Percentiles rank a stretch among this genome's conserved stretches.
Conservation (phyloP, 2,888 invertebrate genomes). For the Pedicia rivosa region DNA sequence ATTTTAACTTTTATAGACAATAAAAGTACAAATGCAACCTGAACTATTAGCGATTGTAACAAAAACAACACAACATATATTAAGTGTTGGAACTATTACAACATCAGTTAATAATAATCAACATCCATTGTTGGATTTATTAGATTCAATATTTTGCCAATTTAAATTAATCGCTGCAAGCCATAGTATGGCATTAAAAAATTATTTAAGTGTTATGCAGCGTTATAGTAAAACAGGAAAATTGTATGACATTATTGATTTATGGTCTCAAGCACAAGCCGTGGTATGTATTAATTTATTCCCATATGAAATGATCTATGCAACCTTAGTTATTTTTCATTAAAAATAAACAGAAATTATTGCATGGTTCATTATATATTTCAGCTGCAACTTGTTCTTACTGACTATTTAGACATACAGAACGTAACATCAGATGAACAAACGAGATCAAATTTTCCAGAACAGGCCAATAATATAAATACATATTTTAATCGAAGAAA, state of each 20-base stretch:
- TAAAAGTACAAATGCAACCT: conserved; percentile 68
- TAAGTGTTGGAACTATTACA: conserved; percentile 37
- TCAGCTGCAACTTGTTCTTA: conserved; percentile 68
- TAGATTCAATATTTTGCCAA: conserved; percentile 63
- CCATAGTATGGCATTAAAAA: conserved; percentile 52
- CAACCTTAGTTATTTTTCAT: conserved; percentile 7
- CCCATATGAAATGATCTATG: neutral
- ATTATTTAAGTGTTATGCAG: conserved; percentile 43
- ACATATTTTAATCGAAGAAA: conserved; percentile 29
- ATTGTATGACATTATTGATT: conserved; percentile 57
- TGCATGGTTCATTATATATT: too few relatives aligned
- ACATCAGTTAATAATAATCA: conserved; percentile 19
- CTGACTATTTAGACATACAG: conserved; percentile 77
- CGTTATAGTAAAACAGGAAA: conserved; percentile 37
- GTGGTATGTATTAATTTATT: conserved; percentile 43
- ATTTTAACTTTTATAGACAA: conserved; percentile 36
- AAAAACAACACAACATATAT: conserved; percentile 60
- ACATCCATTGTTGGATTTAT: conserved; percentile 39
- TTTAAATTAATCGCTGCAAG: conserved; percentile 66
- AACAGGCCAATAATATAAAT: conserved; percentile 34
- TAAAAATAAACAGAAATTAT: conserved; percentile 4
- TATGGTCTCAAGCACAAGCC: conserved; percentile 80
- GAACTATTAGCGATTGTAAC: conserved; percentile 68
- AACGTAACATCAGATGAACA: conserved; percentile 48
- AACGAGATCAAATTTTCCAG: conserved; percentile 30